phyloP scores from a whole-genome alignment of 2,797 vertebrate genomes.

The Podargus strigoides region DNA sequence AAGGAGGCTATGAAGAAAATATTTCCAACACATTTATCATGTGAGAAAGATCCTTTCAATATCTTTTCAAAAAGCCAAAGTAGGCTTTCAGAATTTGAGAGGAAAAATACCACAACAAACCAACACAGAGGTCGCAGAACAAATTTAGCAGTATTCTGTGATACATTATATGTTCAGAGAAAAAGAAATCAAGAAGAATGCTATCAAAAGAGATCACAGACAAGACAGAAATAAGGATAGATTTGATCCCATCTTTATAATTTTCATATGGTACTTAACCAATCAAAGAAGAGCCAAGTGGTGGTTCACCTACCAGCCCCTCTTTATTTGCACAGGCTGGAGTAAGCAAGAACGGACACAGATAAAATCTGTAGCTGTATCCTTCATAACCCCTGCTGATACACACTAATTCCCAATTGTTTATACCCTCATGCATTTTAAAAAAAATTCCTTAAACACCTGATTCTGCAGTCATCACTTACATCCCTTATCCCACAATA shows the following conservation, averaged over 20 bases:
- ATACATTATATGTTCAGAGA: background rate
- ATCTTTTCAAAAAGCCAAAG: background rate
- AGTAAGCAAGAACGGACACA: background rate
- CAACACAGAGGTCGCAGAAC: background rate
- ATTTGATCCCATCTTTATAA: background rate
- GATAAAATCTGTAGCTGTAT: background rate
- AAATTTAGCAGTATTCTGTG: background rate
- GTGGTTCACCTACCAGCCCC: background rate
- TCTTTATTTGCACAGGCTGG: background rate
- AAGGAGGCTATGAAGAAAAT: background rate
- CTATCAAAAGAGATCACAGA: background rate
- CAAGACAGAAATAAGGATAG: background rate
- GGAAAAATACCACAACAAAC: background rate
- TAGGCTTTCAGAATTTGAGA: background rate
- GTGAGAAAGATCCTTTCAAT: background rate
- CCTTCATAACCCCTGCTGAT: background rate
- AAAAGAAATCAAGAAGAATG: background rate
- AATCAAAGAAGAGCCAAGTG: background rate
- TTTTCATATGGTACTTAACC: background rate
- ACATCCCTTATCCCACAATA: background rate
- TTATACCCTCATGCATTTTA: background rate
- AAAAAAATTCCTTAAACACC: background rate
- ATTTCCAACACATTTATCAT: background rate
- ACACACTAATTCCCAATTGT: background rate
- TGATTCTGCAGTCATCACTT: background rate